Base-by-base conservation (phyloP, 2,113 vertebrate species). In the Motacilla alba region DNA sequence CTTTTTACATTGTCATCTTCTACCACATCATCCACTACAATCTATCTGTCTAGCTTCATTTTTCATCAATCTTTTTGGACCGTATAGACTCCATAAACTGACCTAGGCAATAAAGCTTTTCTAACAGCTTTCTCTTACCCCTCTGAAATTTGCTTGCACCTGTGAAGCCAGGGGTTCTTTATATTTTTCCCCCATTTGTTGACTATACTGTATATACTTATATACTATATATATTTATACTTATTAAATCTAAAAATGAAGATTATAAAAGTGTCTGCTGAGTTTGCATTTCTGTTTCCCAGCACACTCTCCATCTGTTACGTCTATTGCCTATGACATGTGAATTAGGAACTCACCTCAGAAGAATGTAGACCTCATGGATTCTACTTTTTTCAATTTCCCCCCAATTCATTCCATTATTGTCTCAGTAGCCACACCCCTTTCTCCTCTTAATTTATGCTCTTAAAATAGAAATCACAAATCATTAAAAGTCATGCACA, bases 381-480 rank as follows among this genome's bases (percentile, higher is more conserved):
- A 77, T 58, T 79, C 28, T 35, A 17, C 11, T 41, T 53, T 74
- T 83, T 69, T 47, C 5, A 13, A 3, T n/a, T 52, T 5, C 5
- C 9, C 7, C 8, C 4, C 1, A 2, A 50, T 46, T 39, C 0
- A 30, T 30, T 67, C 4, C 1, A 14, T 64, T 75, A 82, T 64
- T 73, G 4, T 46, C n/a, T 90, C 28, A 62, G 24, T 41, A 76
- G 44, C 30, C 31, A 69, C 31, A 90, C 14, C 3, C 10, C 1
- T 60, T 84, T 52, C 9, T 78, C 15, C 33, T 75, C 24, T 68
- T 59, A 84, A 52, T 91, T 84, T 28, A 14, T 33, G 9, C 18
- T 78, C 35, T 70, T 50, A 63, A 77, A 85, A 15, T 55, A 56
- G 52, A 79, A 83, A 62, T 13, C 31, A 69, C 10, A 76, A 64